Conservation (phyloP, 2,113 vertebrate genomes). For the Apus apus region DNA sequence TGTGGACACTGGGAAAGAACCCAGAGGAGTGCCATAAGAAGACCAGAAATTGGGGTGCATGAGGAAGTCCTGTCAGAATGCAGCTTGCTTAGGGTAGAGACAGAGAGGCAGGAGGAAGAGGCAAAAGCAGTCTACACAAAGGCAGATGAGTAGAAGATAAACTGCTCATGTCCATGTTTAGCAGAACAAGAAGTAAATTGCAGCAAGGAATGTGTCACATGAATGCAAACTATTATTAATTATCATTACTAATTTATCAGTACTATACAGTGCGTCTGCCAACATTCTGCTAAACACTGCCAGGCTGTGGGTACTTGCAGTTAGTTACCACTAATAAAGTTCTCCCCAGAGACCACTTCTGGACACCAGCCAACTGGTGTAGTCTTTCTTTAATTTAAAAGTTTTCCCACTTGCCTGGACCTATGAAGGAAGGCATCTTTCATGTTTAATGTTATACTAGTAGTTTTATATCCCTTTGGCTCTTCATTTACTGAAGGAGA, state of each 20-base stretch:
- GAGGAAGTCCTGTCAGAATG: not conserved
- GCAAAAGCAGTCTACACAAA: not conserved
- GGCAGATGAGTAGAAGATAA: not conserved
- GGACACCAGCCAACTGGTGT: slow-evolving; percentile 31
- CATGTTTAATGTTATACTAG: not conserved
- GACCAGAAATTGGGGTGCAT: not conserved
- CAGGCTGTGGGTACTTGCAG: slow-evolving; percentile 32
- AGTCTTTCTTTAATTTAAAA: slow-evolving; percentile 33
- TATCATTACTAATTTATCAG: slow-evolving; percentile 60
- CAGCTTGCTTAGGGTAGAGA: not conserved
- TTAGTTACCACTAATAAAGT: slow-evolving; percentile 48
- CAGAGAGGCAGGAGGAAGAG: not conserved
- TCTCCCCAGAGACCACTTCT: slow-evolving; percentile 11
- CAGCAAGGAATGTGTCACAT: slow-evolving; percentile 5
- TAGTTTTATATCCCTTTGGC: not conserved
- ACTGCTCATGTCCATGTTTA: not conserved
- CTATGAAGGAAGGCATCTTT: not conserved
- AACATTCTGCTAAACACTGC: slow-evolving; percentile 38
- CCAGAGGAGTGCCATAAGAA: not conserved
- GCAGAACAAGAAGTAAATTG: slow-evolving; percentile 17
- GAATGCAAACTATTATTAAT: slow-evolving; percentile 47
- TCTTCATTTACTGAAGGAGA: slow-evolving; percentile 4
- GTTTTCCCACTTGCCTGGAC: slow-evolving; percentile 1
- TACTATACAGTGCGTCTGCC: slow-evolving; percentile 15
- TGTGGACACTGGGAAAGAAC: not conserved